A percentile compares a stretch with the other conserved stretches of the same genome.
phyloP scores from a whole-genome alignment of 2,888 invertebrate genomes.

The Pseudeuparius sepicola region DNA sequence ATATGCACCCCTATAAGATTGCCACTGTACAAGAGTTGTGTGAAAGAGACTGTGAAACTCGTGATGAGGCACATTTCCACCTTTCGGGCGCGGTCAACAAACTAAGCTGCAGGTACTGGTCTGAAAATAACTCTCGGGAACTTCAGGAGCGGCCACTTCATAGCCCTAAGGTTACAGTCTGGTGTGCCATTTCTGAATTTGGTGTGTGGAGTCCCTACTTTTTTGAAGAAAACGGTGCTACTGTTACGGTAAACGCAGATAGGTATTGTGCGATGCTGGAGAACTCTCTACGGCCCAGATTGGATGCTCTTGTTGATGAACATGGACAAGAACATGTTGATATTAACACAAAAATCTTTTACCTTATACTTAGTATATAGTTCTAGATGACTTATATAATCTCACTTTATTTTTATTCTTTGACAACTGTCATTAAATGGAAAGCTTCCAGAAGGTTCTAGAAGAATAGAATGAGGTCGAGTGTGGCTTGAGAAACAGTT shows the following conservation, averaged over 20 bases:
- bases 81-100: conserved; percentile 2
- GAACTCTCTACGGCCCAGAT: conserved; percentile 1
- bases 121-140: conserved; percentile 2
- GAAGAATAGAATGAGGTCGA: too few relatives aligned
- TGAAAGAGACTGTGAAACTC: conserved; percentile 7
- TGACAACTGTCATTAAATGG: too few relatives aligned
- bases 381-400: too few relatives aligned
- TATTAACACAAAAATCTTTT: too few relatives aligned
- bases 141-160: too few relatives aligned
- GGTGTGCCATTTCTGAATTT: conserved; percentile 3
- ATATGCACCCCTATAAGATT: conserved; percentile 9
- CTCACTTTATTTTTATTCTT: too few relatives aligned
- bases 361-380: too few relatives aligned
- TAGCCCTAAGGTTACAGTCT: conserved; percentile 3
- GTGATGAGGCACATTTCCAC: conserved; percentile 3
- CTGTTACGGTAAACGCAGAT: conserved; percentile 3
- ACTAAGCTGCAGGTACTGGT: conserved; percentile 2
- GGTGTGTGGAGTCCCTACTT: not conserved
- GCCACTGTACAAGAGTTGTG: conserved; percentile 5
- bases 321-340: conserved; percentile 3
- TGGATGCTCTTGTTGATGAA: not conserved
- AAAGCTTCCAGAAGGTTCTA: too few relatives aligned
- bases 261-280: conserved; percentile 2
- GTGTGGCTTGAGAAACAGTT: too few relatives aligned
- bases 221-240: conserved; percentile 2